Base-by-base conservation (phyloP, 2,797 vertebrate species). In the Psittacula echo region DNA sequence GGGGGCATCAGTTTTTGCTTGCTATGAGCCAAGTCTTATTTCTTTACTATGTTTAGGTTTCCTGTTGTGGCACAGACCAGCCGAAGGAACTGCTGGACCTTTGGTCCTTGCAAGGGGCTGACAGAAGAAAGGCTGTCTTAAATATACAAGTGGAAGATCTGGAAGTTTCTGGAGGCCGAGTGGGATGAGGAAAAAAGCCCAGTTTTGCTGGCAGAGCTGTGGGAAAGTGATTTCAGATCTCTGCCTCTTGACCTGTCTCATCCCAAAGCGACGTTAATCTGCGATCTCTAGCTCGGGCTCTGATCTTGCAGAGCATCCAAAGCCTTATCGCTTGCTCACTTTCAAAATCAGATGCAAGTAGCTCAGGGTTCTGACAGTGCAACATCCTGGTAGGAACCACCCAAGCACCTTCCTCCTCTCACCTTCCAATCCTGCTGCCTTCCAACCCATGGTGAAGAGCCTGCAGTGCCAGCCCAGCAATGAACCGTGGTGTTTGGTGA, bases 241-340 rank as follows among this genome's bases (percentile, higher is more conserved):
- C 68, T 78, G 44, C 13, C 34, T 37, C 1, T 53, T 64, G 84
- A 48, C 27, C 39, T 27, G 24, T 62, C 77, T 85, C 47, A 54
- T 67, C 58, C 58, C 9, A 2, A 54, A 61, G 23, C 0, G 0
- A 5, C 0, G 1, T 62, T 42, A 41, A 3, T 16, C 45, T 85
- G 51, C 0, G 1, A 4, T 70, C n/a, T n/a, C 61, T 47, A 13
- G 16, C 32, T 71, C 1, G 1, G 62, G 41, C 72, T 61, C 27
- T 78, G 62, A 62, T 71, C 45, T 18, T 0, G 1, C 41, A 20
- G 30, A 32, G 10, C 6, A 3, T 10, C 5, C 4, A 42, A 70
- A 65, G 23, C 51, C 50, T 51, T 30, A 11, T 51, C 11, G 6
- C 65, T 68, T 27, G 27, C 18, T 75, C 5, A 0, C 44, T 77